Evolutionary conservation across 1,140 invertebrate species (phyloP).

Genomic region (Drosophila lacteicornis): DNA sequence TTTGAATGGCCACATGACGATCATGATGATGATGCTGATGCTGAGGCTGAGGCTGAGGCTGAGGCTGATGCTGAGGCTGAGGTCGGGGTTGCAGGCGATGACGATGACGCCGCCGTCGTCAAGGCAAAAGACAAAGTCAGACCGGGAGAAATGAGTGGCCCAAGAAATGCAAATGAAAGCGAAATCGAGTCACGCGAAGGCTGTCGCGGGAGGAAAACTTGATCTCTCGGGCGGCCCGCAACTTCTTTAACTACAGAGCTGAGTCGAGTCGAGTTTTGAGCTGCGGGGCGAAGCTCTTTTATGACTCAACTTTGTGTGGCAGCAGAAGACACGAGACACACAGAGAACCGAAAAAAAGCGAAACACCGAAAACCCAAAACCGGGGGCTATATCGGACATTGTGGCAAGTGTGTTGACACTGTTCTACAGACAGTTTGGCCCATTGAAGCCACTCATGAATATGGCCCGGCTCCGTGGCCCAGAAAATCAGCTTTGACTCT

Average conservation of each 20-base stretch:
- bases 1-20: constrained; percentile 13
- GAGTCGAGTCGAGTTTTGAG: background rate
- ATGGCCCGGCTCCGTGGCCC: constrained; percentile 15
- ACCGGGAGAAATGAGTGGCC: constrained; percentile 38
- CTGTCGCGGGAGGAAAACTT: constrained; percentile 47
- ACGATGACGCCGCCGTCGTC: constrained; percentile 2
- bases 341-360: background rate
- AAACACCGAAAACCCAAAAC: constrained; percentile 3
- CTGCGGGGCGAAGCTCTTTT: constrained; percentile 22
- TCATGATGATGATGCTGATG: constrained; percentile 3
- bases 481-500: constrained; percentile 16
- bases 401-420: constrained; percentile 46
- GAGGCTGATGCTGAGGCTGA: background rate
- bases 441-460: constrained; percentile 34
- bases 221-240: constrained; percentile 27
- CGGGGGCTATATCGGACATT: constrained; percentile 19
- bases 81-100: constrained; percentile 13
- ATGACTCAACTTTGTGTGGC: constrained; percentile 58
- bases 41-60: background rate
- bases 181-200: constrained; percentile 70
- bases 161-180: constrained; percentile 70
- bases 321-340: background rate
- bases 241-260: constrained; percentile 13
- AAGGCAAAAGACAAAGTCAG: constrained; percentile 15
- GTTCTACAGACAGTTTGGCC: constrained; percentile 31